Base-by-base conservation (phyloP, 2,797 vertebrate species). In the Phaenicophaeus curvirostris region DNA sequence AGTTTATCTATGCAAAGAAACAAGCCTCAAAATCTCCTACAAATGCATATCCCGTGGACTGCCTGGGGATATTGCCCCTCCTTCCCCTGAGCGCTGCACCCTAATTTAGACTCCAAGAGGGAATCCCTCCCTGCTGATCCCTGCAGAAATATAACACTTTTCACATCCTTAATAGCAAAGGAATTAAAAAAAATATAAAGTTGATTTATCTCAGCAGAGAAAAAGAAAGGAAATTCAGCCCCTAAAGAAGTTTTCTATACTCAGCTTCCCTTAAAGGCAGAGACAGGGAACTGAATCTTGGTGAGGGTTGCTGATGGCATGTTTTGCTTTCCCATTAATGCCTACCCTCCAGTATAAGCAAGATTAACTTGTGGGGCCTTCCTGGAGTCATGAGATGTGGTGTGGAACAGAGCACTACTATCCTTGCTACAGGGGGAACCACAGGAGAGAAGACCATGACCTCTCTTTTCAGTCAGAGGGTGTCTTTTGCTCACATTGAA, bases 1-100 rank as follows among this genome's bases (percentile, higher is more conserved):
- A 91, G 85, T 84, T 93, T 95, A 77, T 93, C 86, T 93, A 92
- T 73, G 79, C 46, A 93, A 90, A 92, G 58, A 94, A 93, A 96
- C 89, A 95, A 91, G 39, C 51, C 53, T 95, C 77, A 96, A 88
- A 94, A 87, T 92, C 85, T 91, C 15, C 79, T 73, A 35, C 46
- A 94, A 94, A 86, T 81, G 48, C 24, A 20, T 84, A 76, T 62
- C 30, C 54, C 39, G 7, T 79, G 59, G 68, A 27, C 46, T 76
- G 75, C 39, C 48, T 50, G 37, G 61, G 55, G 50, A 46, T 83
- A 81, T 66, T 78, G 9, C 14, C 35, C 72, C 62, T 93, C 54
- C 2, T 9, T 75, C 41, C 21, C 59, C 57, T n/a, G 28, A 63
- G 30, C n/a, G 11, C 14, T 79, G 71, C 76, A 77, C 82, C 82